Conservation (phyloP, 1,140 invertebrate genomes). For the Planococcus citri region DNA sequence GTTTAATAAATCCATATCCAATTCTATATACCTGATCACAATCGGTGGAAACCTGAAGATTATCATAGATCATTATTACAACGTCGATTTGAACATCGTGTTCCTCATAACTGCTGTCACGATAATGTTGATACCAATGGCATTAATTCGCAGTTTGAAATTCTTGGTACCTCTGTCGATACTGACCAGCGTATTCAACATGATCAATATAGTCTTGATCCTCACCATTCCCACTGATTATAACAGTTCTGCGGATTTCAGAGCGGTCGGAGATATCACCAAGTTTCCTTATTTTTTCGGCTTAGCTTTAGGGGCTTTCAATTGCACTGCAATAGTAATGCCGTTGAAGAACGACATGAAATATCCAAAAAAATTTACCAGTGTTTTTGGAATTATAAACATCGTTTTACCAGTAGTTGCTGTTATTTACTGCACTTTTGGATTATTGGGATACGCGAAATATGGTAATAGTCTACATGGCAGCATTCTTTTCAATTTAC, state of each 20-base stretch:
- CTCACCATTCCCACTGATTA: neutral
- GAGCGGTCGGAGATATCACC: conserved; percentile 28
- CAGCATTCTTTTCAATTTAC: conserved; percentile 34
- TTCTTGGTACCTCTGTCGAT: neutral
- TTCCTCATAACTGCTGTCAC: neutral
- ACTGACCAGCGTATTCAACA: neutral
- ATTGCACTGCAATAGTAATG: conserved; percentile 47
- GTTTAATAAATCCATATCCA: neutral
- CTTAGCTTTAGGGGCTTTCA: conserved; percentile 49
- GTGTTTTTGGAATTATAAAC: conserved; percentile 38
- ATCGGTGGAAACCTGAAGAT: neutral
- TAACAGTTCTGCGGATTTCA: no score
- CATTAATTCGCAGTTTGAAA: neutral
- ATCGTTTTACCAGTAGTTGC: conserved; percentile 37
- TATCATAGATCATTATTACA: neutral
- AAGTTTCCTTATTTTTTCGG: conserved; percentile 49
- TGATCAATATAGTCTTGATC: neutral
- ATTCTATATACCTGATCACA: neutral
- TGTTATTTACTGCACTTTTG: conserved; percentile 36
- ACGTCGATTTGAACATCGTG: neutral
- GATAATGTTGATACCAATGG: neutral
- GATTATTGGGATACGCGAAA: conserved; percentile 41
- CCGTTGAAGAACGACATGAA: conserved; percentile 42
- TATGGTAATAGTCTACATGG: conserved; percentile 35
- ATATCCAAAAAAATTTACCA: conserved; percentile 35